Evolutionary conservation across 64 coral and sea anemone species (phyloP).

Genomic region (Acropora tenuis): DNA sequence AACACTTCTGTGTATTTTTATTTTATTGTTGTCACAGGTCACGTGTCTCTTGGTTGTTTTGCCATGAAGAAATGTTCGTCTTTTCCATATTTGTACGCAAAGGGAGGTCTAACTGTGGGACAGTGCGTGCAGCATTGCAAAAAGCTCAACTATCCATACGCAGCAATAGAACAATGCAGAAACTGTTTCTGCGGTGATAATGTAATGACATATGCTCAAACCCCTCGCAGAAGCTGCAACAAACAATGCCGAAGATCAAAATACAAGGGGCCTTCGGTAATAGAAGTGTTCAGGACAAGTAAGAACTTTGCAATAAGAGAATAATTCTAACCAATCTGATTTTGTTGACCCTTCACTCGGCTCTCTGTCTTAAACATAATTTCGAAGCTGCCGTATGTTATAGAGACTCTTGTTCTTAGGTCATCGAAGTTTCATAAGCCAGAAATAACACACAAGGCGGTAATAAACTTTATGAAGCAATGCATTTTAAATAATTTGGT

Average conservation of each 20-base stretch:
- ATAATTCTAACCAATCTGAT: too few relatives aligned
- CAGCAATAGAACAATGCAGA: constrained; percentile 41
- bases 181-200: constrained; percentile 65
- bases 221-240: neutral
- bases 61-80: constrained; percentile 41
- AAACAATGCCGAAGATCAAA: neutral
- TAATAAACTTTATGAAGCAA: too few relatives aligned
- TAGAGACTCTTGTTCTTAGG: too few relatives aligned
- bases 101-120: constrained; percentile 18
- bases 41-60: constrained; percentile 56
- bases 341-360: too few relatives aligned
- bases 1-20: neutral
- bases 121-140: constrained; percentile 67
- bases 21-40: constrained; percentile 1
- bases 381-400: too few relatives aligned
- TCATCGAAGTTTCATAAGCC: too few relatives aligned
- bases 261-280: neutral
- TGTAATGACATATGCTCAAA: neutral
- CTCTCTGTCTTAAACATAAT: too few relatives aligned
- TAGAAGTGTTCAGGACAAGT: constrained; percentile 70
- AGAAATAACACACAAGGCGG: too few relatives aligned
- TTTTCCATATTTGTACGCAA: constrained; percentile 4
- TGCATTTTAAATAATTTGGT: too few relatives aligned
- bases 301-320: neutral
- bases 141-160: constrained; percentile 53